Base-by-base conservation (phyloP, 2,797 vertebrate species). In the Myotis daubentonii region DNA sequence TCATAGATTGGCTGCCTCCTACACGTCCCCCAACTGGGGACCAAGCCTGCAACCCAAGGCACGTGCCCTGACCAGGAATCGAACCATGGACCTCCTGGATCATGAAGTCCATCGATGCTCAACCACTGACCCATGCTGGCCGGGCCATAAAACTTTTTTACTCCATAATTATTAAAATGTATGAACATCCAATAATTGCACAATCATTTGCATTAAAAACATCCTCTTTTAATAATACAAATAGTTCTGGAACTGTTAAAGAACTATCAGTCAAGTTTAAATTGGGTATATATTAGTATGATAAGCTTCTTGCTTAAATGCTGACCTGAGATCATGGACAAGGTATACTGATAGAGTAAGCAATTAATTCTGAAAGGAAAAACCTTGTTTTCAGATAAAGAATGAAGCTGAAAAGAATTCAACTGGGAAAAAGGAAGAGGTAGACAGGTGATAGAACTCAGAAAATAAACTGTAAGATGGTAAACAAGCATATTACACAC, bases 271-370 rank as follows among this genome's bases (percentile, higher is more conserved):
- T 57, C 28, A 71, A 75, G 16, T 71, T 85, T 89, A 92, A 84
- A 76, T 66, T 51, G 84, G 28, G n/a, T 76, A 33, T 11, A 66
- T 38, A 51, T 22, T 84, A 75, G 65, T 53, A 49, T 57, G 22
- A 95, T 65, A 87, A 70, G 22, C 9, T 41, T 91, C n/a, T 60
- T 25, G n/a, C 22, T 96, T 78, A 93, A 80, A 76, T 82, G 90
- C 33, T 92, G 83, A 94, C 49, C 47, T 80, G 36, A 85, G 3
- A 91, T 30, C 55, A 92, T 38, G 84, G 28, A 74, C 1, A 91
- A 71, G 20, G 13, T 72, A 82, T 85, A 33, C 30, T 51, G 23
- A 55, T 20, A 41, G 22, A 91, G 38, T 65, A 79, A 74, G n/a
- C n/a, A 49, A n/a, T 65, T 41, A 88, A 89, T 89, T 57, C 41